Evolutionary conservation across 2,888 invertebrate species (phyloP).

Genomic region (Cyclophora punctaria): DNA sequence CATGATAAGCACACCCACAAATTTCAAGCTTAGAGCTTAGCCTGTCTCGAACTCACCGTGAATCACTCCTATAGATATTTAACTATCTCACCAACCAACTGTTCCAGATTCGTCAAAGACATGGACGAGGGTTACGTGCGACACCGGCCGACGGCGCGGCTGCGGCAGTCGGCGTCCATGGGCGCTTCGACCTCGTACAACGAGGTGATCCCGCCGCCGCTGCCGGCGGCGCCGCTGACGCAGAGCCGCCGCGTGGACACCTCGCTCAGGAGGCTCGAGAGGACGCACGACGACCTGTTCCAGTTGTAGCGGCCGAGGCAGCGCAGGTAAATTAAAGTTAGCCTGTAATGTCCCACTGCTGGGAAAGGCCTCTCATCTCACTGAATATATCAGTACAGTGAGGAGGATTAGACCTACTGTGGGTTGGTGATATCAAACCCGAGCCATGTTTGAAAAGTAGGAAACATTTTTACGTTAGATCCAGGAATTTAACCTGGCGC

Average conservation of each 20-base stretch:
- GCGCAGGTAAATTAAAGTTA: slow-evolving; percentile 48
- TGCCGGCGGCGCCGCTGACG: slow-evolving; percentile 81
- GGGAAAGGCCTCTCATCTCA: too few relatives aligned
- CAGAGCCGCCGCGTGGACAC: slow-evolving; percentile 87
- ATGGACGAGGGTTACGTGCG: slow-evolving; percentile 71
- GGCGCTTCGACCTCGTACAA: slow-evolving; percentile 62
- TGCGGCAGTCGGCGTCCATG: slow-evolving; percentile 74
- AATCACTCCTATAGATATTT: too few relatives aligned
- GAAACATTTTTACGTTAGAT: too few relatives aligned
- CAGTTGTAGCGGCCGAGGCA: slow-evolving; percentile 86
- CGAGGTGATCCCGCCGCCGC: slow-evolving; percentile 63
- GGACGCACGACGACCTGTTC: slow-evolving; percentile 91
- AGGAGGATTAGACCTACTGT: too few relatives aligned
- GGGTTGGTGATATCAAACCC: too few relatives aligned
- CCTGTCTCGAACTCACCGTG: too few relatives aligned
- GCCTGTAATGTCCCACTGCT: too few relatives aligned
- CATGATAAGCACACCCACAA: too few relatives aligned
- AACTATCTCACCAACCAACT: not conserved
- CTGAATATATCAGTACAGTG: too few relatives aligned
- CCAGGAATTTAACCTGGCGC: too few relatives aligned
- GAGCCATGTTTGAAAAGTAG: too few relatives aligned
- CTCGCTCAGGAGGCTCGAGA: slow-evolving; percentile 86
- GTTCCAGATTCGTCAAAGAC: slow-evolving; percentile 72
- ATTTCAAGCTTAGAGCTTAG: too few relatives aligned
- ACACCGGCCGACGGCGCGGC: slow-evolving; percentile 70